Percentiles rank a stretch among this genome's conserved stretches.
Conservation (phyloP, 2,797 vertebrate species). For the Pangasius larnaudii region DNA sequence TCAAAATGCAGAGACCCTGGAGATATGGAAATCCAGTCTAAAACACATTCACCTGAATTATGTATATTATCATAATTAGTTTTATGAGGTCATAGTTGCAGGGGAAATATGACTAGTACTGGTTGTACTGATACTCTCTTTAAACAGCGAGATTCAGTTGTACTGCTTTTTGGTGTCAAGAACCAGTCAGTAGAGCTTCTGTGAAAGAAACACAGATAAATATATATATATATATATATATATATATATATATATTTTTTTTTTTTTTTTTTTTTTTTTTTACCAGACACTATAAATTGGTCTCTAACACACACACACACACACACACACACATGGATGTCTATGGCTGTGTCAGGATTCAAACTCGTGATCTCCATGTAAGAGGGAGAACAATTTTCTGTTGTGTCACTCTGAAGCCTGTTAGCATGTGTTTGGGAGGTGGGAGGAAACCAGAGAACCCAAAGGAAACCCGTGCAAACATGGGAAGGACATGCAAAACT, state of each 20-base stretch:
- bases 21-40: conserved; percentile 80
- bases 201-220: neutral
- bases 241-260: neutral
- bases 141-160: neutral
- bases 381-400: neutral
- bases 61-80: conserved; percentile 53
- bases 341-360: neutral
- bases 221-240: too few species aligned
- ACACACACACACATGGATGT: neutral
- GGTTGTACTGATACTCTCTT: conserved; percentile 2
- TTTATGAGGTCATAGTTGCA: conserved; percentile 41
- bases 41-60: conserved; percentile 63
- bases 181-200: neutral
- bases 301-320: neutral
- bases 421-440: neutral
- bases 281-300: neutral
- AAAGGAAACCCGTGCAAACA: neutral
- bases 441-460: neutral
- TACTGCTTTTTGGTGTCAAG: neutral
- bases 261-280: too few species aligned
- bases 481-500: neutral
- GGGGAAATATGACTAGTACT: neutral
- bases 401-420: neutral
- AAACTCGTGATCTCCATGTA: neutral
- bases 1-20: conserved; percentile 73